phyloP scores from a whole-genome alignment of 2,113 vertebrate genomes.

The Megaceryle maxima region DNA sequence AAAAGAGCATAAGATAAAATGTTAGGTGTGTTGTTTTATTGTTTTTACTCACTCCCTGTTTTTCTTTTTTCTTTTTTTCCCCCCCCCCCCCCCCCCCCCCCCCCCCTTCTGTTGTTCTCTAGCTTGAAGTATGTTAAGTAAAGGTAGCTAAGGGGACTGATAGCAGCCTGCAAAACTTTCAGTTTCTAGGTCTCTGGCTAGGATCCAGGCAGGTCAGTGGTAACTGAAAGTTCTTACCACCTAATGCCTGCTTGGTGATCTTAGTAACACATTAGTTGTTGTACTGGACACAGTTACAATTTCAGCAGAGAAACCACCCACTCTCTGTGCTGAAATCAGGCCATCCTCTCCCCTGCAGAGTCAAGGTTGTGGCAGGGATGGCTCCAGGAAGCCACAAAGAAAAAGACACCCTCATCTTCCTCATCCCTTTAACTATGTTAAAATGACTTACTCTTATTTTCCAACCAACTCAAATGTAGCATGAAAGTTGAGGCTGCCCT shows the following conservation, averaged over 20 bases:
- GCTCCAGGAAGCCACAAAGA: not conserved
- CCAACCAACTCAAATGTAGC: not conserved
- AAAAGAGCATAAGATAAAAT: too few species aligned
- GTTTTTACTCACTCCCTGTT: too few species aligned
- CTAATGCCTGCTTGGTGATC: not conserved
- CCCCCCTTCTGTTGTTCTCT: too few species aligned
- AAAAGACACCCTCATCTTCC: not conserved
- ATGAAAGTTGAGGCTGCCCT: not conserved
- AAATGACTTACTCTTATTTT: not conserved
- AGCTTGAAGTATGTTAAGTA: too few species aligned
- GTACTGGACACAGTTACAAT: not conserved
- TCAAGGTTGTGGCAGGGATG: not conserved
- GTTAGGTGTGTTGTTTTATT: too few species aligned
- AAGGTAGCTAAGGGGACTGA: too few species aligned
- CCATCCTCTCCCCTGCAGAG: not conserved
- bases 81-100: too few species aligned
- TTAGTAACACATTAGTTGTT: slow-evolving; percentile 21
- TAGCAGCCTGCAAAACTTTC: too few species aligned
- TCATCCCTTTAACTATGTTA: not conserved
- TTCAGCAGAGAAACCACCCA: not conserved
- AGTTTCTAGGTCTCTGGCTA: too few species aligned
- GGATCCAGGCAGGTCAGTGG: not conserved
- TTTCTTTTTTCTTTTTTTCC: too few species aligned
- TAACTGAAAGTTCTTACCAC: not conserved
- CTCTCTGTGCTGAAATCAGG: not conserved